Evolutionary conservation across 92 coral and sea anemone species (phyloP).

Genomic region (Desmophyllum pertusum): DNA sequence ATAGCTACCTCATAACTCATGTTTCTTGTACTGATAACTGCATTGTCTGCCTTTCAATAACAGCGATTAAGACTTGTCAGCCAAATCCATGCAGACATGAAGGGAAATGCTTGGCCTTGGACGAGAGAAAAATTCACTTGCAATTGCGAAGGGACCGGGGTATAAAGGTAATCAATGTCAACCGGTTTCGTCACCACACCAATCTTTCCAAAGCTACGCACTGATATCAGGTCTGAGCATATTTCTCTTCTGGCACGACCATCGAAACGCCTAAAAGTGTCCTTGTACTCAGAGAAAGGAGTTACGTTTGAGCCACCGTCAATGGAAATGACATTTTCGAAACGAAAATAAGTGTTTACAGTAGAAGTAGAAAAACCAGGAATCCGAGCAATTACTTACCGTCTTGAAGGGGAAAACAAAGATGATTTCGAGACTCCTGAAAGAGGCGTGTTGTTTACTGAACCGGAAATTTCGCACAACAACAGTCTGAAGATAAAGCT

Average conservation of each 20-base stretch:
- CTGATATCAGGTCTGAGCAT: constrained; percentile 19
- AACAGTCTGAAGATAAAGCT: constrained; percentile 1
- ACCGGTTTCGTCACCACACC: constrained; percentile 60
- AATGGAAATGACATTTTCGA: constrained; percentile 6
- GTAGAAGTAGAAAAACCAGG: constrained; percentile 39
- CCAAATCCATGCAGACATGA: constrained; percentile 72
- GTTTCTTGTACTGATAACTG: background rate
- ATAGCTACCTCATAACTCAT: background rate
- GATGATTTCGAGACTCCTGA: constrained; percentile 47
- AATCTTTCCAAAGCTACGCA: constrained; percentile 42
- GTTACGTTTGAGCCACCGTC: constrained; percentile 29
- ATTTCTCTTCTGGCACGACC: constrained; percentile 58
- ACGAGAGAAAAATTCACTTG: constrained; percentile 42
- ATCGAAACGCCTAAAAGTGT: constrained; percentile 17
- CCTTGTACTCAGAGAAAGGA: constrained; percentile 9
- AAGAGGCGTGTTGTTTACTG: constrained; percentile 30
- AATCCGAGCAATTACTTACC: constrained; percentile 19
- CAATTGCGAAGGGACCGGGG: constrained; percentile 63
- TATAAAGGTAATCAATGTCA: constrained; percentile 65
- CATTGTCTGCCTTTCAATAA: too few species aligned
- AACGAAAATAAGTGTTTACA: constrained; percentile 18
- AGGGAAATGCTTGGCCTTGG: constrained; percentile 45
- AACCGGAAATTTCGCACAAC: constrained; percentile 14
- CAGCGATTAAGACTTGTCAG: constrained; percentile 52
- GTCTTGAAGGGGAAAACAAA: constrained; percentile 21